phyloP scores from a whole-genome alignment of 2,113 vertebrate species.

The Notothenia coriiceps region DNA sequence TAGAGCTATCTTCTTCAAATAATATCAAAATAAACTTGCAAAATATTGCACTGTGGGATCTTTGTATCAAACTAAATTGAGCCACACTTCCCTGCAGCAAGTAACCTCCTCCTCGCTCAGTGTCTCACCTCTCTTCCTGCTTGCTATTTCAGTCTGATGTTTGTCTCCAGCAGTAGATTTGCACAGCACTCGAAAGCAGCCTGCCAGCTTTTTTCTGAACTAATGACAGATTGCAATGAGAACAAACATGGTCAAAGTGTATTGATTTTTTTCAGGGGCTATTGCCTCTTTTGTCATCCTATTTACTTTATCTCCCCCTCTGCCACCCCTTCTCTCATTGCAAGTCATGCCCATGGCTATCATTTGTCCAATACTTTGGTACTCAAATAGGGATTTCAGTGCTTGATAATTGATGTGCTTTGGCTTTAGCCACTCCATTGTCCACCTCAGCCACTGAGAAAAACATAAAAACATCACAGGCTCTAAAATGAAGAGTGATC shows the following conservation, averaged over 20 bases:
- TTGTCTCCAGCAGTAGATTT: constrained; percentile 41
- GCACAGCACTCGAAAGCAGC: constrained; percentile 29
- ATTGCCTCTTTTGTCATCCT: constrained; percentile 53
- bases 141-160: constrained; percentile 7
- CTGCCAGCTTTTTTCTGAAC: constrained; percentile 53
- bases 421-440: constrained; percentile 33
- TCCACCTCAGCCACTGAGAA: constrained; percentile 27
- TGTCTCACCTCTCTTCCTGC: background rate
- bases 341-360: constrained; percentile 47
- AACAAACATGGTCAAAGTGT: constrained; percentile 54
- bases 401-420: constrained; percentile 64
- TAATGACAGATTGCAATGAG: constrained; percentile 63
- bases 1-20: background rate
- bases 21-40: background rate
- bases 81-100: constrained; percentile 17
- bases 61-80: constrained; percentile 3
- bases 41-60: constrained; percentile 20
- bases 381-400: constrained; percentile 60
- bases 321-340: constrained; percentile 42
- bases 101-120: constrained; percentile 3
- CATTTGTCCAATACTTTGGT: constrained; percentile 62
- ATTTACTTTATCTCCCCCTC: constrained; percentile 37
- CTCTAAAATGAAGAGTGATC: constrained; percentile 51
- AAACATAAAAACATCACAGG: constrained; percentile 54
- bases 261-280: constrained; percentile 61